Percentiles rank a stretch among this genome's conserved stretches.
These are phyloP conservation scores for Ligdia adustata DNA, from an alignment of 2,888 invertebrate genomes.

Conservation along the genomic window DNA sequence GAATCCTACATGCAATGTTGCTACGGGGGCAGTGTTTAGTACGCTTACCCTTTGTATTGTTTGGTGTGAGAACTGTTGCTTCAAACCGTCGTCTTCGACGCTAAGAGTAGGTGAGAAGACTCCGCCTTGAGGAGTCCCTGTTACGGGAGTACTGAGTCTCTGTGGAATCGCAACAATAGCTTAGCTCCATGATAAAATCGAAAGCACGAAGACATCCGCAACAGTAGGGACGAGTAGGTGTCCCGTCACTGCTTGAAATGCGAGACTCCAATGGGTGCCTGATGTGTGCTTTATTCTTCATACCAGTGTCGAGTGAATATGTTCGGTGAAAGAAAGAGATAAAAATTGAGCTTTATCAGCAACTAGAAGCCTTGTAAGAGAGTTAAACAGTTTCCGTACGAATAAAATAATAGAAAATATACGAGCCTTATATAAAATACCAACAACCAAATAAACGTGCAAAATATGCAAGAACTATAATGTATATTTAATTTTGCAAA, in stretches of 20 bases:
- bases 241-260: too few species aligned
- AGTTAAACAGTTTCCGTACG: too few species aligned
- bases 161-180: slow-evolving; percentile 46
- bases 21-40: slow-evolving; percentile 44
- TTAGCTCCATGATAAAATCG: slow-evolving; percentile 12
- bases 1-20: slow-evolving; percentile 54
- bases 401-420: not conserved
- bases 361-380: slow-evolving; percentile 11
- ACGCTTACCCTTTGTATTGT: slow-evolving; percentile 79
- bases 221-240: not conserved
- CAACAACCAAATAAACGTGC: too few species aligned
- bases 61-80: slow-evolving; percentile 78
- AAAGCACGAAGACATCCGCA: not conserved
- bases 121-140: slow-evolving; percentile 74
- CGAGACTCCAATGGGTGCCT: not conserved
- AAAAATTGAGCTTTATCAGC: slow-evolving; percentile 7
- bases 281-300: slow-evolving; percentile 4
- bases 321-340: slow-evolving; percentile 1
- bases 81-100: slow-evolving; percentile 76
- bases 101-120: slow-evolving; percentile 74
- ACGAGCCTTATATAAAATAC: too few species aligned
- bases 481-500: too few species aligned
- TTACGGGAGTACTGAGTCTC: slow-evolving; percentile 76
- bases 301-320: not conserved
- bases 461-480: too few species aligned